Conservation (phyloP, 2,113 vertebrate genomes). For the Pampusana beccarii region DNA sequence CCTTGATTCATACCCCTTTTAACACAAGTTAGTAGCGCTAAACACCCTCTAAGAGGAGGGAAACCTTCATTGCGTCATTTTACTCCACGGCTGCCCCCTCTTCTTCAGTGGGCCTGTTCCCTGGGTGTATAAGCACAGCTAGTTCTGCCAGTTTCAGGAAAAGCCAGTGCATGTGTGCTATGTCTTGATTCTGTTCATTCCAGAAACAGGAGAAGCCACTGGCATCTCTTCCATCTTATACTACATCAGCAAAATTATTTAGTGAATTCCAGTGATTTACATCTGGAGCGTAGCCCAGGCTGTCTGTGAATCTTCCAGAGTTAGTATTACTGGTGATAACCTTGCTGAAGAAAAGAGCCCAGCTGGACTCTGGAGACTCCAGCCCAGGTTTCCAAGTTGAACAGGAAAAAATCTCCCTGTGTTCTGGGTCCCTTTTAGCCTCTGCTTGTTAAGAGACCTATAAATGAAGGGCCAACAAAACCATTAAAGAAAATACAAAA, state of each 20-base stretch:
- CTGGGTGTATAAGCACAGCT: neutral
- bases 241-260: neutral
- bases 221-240: neutral
- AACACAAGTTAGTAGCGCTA: neutral
- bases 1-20: neutral
- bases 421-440: neutral
- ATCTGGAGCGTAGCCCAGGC: neutral
- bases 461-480: neutral
- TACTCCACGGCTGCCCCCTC: neutral
- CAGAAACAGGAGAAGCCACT: neutral
- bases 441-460: neutral
- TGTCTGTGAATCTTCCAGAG: neutral
- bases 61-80: neutral
- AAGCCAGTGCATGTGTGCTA: neutral
- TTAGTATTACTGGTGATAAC: neutral
- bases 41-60: neutral
- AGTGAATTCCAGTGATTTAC: constrained; percentile 8
- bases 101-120: neutral
- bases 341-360: neutral
- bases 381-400: neutral
- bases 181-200: neutral
- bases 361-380: neutral
- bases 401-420: neutral
- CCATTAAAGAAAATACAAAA: neutral
- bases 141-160: neutral